Evolutionary conservation across 2,113 vertebrate species (phyloP), one percentile per base, ranked within the genome.

Genomic region (Diadophis punctatus): DNA sequence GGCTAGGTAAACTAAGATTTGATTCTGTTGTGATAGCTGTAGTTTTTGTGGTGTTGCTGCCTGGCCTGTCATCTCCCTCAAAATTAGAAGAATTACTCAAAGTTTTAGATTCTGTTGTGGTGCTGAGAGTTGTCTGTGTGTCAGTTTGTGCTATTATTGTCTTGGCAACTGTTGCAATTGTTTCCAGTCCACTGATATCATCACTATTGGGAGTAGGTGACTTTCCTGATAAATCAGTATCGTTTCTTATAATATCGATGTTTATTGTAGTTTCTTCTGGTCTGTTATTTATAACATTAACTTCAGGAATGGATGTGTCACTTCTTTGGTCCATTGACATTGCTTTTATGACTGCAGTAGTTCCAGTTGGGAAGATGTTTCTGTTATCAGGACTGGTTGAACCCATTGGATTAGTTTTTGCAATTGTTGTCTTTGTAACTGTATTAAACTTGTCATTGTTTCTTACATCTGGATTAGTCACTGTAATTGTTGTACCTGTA

Each of bases 31-130:
- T 86, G 88, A 58, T 90, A 58, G 68, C 51, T 60, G 43, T 39
- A 43, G 46, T 90, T 63, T 90, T 90, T 86, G 88, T 63, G 60
- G 80, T 85, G 43, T 58, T 58, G 43, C 52, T 90, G 43, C 16
- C 87, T 89, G 87, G 52, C 43, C 68, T 92, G 46, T 43, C 88
- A 90, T n/a, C 52, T 86, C 60, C 80, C 85, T 90, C 60, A 52
- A 88, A 34, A 52, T 90, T 90, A 90, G 92, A n/a, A 55, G 55
- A 90, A 90, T 90, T 49, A 30, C 88, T 90, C 22, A 93, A 9
- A 63, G 80, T 55, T 86, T 90, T 86, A 10, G 74, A 86, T 90
- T 93, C 92, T 63, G 55, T 93, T 86, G 48, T 93, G 92, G 86
- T 8, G 8, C 53, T 86, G n/a, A 84, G 51, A 58, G 92, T 86